Evolutionary conservation across 2,113 vertebrate species (phyloP), one percentile per base, ranked within the genome.

Genomic region (Notothenia coriiceps): DNA sequence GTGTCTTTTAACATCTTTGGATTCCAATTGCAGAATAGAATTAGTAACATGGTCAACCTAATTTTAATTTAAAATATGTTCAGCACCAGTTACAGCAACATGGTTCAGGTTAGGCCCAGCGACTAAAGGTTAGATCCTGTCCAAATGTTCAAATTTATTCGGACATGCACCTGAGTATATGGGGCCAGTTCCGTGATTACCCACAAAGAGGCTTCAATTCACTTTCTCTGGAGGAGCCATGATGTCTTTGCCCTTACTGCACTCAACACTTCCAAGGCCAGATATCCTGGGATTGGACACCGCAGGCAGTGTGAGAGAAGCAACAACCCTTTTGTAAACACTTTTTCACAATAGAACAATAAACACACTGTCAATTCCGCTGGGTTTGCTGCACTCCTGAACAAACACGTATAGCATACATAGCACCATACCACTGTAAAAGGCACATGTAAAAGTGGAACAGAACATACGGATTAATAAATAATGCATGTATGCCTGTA

Each of bases 211-310:
- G 46, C 18, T 74, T 81, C 51, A 17, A 63, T 17, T 49, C n/a
- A 8, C 25, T 50, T 5, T 18, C 10, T 43, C 10, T 66, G 15
- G 12, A 25, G 9, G 25, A 52, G 63, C 44, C 62, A 74, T 22
- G 20, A 65, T 47, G 35, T 49, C 40, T 47, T 52, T n/a, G 54
- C 29, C 2, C n/a, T 22, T n/a, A 22, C 57, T 14, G 46, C 55
- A 12, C n/a, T 35, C 7, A 62, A 10, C 35, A 12, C 6, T 52
- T 14, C 35, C 13, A 25, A 52, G 22, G 15, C 14, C 71, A 80
- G 63, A 29, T 65, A 64, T 25, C 52, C 50, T 63, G 71, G 10
- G 44, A 71, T 11, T 44, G 61, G 59, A 82, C n/a, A 13, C 55
- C 14, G 50, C 14, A 57, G 56, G 49, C 43, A 8, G 54, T 35